A percentile compares a stretch with the other conserved stretches of the same genome.
Conservation (phyloP, 2,113 vertebrate species). For the Physeter macrocephalus region DNA sequence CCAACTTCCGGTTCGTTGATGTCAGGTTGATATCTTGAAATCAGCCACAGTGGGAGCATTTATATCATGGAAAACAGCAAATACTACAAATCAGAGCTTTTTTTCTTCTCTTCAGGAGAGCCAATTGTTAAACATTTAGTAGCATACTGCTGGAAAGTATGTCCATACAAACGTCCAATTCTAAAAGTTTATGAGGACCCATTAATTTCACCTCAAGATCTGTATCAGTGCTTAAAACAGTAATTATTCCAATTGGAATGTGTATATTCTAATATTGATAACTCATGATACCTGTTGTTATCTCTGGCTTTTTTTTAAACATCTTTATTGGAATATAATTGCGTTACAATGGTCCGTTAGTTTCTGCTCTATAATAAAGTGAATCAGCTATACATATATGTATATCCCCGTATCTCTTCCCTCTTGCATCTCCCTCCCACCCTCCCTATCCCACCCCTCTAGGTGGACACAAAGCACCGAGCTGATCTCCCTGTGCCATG, state of each 20-base stretch:
- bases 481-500: too few relatives aligned
- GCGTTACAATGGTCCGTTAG: too few relatives aligned
- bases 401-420: too few relatives aligned
- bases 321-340: too few relatives aligned
- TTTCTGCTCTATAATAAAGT: too few relatives aligned
- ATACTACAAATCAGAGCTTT: background rate
- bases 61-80: background rate
- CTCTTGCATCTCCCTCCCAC: too few relatives aligned
- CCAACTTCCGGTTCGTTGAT: background rate
- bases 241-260: background rate
- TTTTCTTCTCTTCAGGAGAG: background rate
- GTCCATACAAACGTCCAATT: background rate
- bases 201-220: slow-evolving; percentile 1
- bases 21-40: background rate
- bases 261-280: background rate
- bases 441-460: too few relatives aligned
- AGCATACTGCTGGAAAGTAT: background rate
- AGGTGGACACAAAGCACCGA: too few relatives aligned
- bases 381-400: too few relatives aligned
- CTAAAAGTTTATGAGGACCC: background rate
- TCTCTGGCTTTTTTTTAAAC: background rate
- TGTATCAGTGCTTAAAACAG: background rate
- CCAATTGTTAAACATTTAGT: background rate
- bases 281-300: background rate
- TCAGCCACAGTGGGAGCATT: background rate